phyloP scores from a whole-genome alignment of 2,797 vertebrate species.

The Cynodonichthys magdalenae region DNA sequence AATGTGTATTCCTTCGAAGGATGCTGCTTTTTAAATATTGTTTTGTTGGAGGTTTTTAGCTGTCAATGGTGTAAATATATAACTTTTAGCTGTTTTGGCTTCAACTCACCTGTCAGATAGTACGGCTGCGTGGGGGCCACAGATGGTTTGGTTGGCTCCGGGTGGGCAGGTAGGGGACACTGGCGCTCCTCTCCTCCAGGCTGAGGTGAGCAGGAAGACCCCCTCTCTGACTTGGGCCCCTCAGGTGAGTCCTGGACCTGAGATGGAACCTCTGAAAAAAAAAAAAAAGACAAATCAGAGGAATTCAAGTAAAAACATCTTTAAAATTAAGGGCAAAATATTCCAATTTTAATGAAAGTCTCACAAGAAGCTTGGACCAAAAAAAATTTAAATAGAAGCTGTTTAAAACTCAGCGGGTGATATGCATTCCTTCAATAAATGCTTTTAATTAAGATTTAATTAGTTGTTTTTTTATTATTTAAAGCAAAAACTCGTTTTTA shows the following conservation, averaged over 20 bases:
- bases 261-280: slow-evolving; percentile 40
- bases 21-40: no score
- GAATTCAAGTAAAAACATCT: slow-evolving; percentile 17
- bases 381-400: no score
- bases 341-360: no score
- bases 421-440: no score
- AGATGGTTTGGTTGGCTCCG: slow-evolving; percentile 54
- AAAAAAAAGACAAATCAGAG: slow-evolving; percentile 23
- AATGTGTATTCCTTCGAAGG: no score
- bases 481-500: neutral
- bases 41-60: no score
- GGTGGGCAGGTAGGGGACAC: slow-evolving; percentile 49
- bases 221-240: slow-evolving; percentile 28
- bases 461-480: no score
- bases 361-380: no score
- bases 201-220: slow-evolving; percentile 32
- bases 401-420: no score
- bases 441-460: no score
- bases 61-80: no score
- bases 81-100: neutral
- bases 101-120: slow-evolving; percentile 70
- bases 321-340: slow-evolving; percentile 23
- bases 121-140: slow-evolving; percentile 59
- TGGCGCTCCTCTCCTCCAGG: slow-evolving; percentile 61
- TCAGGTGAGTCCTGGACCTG: slow-evolving; percentile 49